Percentiles rank a stretch among this genome's conserved stretches.
phyloP scores from a whole-genome alignment of 1,140 invertebrate species.

The Heliothis virescens region DNA sequence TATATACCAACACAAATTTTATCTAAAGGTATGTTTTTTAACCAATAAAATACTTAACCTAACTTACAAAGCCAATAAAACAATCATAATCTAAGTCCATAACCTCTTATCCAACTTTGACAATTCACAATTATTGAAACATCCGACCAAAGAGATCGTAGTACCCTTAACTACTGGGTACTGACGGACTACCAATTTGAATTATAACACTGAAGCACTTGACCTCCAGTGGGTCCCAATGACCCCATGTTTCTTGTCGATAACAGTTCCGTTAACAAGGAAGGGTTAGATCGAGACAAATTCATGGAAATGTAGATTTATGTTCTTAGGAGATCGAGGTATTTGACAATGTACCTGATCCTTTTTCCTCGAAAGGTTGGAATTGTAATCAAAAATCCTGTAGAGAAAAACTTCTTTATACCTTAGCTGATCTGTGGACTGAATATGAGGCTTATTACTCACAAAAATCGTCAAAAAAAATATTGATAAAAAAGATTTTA shows the following conservation, averaged over 20 bases:
- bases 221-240: constrained; percentile 11
- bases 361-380: too few species aligned
- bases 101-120: not conserved
- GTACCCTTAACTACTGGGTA: constrained; percentile 2
- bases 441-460: too few species aligned
- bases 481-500: too few species aligned
- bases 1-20: too few species aligned
- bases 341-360: not conserved
- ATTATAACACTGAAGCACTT: constrained; percentile 6
- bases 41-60: too few species aligned
- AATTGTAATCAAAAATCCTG: too few species aligned
- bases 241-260: constrained; percentile 19
- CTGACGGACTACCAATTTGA: constrained; percentile 39
- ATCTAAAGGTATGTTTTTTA: too few species aligned
- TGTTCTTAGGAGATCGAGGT: not conserved
- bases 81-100: not conserved
- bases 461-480: too few species aligned
- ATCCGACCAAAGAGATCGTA: not conserved
- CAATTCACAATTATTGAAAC: not conserved
- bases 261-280: constrained; percentile 24
- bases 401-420: too few species aligned
- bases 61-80: not conserved
- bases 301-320: constrained; percentile 13
- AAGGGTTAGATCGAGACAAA: not conserved
- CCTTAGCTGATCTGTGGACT: too few species aligned